A percentile compares a stretch with the other conserved stretches of the same genome.
Evolutionary conservation across 1,140 invertebrate species (phyloP).

Genomic region (Meloidogyne floridensis): DNA sequence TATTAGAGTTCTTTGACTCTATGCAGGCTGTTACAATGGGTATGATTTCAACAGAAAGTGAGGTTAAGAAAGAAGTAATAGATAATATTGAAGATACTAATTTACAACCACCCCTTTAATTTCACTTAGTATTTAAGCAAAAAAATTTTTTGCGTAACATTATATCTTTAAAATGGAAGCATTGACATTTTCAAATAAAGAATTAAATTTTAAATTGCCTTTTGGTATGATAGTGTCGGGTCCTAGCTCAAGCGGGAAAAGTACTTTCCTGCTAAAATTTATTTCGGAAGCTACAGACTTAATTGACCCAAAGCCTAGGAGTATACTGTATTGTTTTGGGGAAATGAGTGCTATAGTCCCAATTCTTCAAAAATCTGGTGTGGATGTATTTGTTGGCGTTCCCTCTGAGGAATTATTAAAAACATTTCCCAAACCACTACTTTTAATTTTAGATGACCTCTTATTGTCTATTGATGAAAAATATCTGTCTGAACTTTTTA

Average conservation of each 20-base stretch:
- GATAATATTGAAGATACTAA: no score
- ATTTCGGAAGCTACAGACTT: constrained; percentile 15
- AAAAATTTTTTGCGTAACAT: no score
- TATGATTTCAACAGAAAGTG: no score
- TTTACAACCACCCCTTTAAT: no score
- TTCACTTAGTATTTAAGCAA: no score
- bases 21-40: no score
- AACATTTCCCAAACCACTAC: background rate
- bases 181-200: constrained; percentile 8
- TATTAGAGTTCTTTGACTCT: no score
- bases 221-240: constrained; percentile 23
- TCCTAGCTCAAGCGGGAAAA: constrained; percentile 12
- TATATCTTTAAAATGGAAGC: no score
- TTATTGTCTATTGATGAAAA: no score
- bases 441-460: no score
- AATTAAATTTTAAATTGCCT: constrained; percentile 19
- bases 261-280: constrained; percentile 24
- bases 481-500: no score
- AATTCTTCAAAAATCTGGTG: constrained; percentile 24
- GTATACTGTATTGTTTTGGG: constrained; percentile 21
- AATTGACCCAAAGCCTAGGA: constrained; percentile 10
- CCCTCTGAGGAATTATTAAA: constrained; percentile 21
- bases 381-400: constrained; percentile 12
- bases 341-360: constrained; percentile 10
- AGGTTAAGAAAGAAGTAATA: no score